Base-by-base conservation (phyloP, 2,888 invertebrate species). In the Rosalia funebris region DNA sequence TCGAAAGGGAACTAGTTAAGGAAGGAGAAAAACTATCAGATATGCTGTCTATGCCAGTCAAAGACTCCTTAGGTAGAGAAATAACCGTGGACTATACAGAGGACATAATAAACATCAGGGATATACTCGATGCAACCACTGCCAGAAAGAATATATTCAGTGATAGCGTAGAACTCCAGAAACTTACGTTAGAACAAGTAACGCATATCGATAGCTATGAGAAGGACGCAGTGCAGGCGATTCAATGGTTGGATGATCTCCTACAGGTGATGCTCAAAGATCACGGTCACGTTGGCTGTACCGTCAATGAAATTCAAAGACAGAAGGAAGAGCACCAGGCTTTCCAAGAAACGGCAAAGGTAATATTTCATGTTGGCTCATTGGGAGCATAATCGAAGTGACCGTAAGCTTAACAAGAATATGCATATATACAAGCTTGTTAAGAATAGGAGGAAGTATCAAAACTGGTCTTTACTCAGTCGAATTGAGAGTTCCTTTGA, bases 1-100 rank as follows among this genome's bases (percentile, higher is more conserved):
- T 90, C 66, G 89, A 90, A 78, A 84, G 85, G 62, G 89, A 91
- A 75, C 83, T 91, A 65, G 83, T 89, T 54, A 86, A 87, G 73
- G 91, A 90, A 81, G 92, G 92, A 7, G 91, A 92, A 78, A 90
- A 89, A 77, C 82, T 92, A 52, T 87, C 91, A 60, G 91, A 91
- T 76, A 87, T 91, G 81, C 83, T 92, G 69, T 89, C 90, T 36
- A 88, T 91, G 84, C 91, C 91, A 7, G 87, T 92, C 63, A 91
- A 91, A 81, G 91, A 92, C 79, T 89, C 91, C 0, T 82, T 90
- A 62, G 91, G 91, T 46, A 85, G 90, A 70, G 89, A 89, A 75
- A 82, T 89, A 68, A 84, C 85, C 65, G 85, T 90, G 71, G 84
- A 92, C 82, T 91, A 90, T 72, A 86, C 86, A 66, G 86, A 87